These are phyloP conservation scores for Entosphenus tridentatus DNA, from an alignment of 2,113 vertebrate species.

Conservation along the genomic window DNA sequence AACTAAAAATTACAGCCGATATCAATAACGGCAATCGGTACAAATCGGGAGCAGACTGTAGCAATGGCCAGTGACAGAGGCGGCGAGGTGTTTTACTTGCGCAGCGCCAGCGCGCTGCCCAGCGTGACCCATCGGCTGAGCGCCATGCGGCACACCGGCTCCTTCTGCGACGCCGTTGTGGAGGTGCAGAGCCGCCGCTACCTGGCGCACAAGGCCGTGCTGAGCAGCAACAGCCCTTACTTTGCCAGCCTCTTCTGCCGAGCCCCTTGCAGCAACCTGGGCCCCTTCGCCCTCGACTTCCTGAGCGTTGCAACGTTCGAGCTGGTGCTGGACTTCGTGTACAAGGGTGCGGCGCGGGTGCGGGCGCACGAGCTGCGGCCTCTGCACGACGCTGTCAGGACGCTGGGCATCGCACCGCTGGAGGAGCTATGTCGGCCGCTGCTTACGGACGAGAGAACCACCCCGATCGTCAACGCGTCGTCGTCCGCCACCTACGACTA, in stretches of 20 bases:
- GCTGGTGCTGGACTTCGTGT: neutral
- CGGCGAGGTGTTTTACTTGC: too few species aligned
- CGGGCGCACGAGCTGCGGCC: neutral
- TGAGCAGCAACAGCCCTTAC: constrained; percentile 5
- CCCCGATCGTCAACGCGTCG: neutral
- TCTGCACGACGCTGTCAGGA: neutral
- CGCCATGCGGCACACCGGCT: constrained; percentile 5
- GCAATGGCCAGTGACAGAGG: too few species aligned
- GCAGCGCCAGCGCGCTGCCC: too few species aligned
- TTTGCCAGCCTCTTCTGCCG: constrained; percentile 2
- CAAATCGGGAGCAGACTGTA: too few species aligned
- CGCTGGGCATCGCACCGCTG: neutral
- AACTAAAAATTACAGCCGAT: too few species aligned
- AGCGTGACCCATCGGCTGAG: neutral
- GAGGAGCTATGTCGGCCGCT: neutral
- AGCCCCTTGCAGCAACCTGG: constrained; percentile 4
- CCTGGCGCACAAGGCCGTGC: constrained; percentile 3
- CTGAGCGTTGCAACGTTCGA: constrained; percentile 1
- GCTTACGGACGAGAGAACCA: neutral
- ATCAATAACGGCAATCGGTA: too few species aligned
- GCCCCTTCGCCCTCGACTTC: constrained; percentile 3
- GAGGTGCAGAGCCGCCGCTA: constrained; percentile 5
- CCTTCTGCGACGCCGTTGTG: constrained; percentile 5
- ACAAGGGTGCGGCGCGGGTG: neutral
- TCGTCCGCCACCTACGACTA: neutral